phyloP scores from a whole-genome alignment of 2,113 vertebrate genomes.

The Cariama cristata region DNA sequence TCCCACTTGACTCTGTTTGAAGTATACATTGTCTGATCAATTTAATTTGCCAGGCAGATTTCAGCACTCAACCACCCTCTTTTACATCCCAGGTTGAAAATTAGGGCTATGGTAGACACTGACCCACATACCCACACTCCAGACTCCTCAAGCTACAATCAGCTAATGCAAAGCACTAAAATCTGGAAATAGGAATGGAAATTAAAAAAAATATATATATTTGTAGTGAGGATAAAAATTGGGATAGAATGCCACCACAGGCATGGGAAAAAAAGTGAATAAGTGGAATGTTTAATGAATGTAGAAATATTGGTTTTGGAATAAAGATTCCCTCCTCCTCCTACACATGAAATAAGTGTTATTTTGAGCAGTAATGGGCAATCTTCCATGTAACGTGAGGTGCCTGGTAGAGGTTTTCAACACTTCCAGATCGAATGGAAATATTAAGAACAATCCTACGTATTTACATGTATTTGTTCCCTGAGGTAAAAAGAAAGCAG shows the following conservation, averaged over 20 bases:
- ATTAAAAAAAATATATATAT: not conserved
- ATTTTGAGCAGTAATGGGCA: constrained; percentile 49
- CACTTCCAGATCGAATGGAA: constrained; percentile 50
- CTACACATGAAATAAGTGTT: constrained; percentile 55
- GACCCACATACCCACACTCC: not conserved
- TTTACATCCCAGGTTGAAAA: constrained; percentile 17
- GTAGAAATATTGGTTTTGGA: constrained; percentile 71
- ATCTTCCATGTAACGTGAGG: constrained; percentile 36
- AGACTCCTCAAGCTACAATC: constrained; percentile 18
- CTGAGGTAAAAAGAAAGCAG: not conserved
- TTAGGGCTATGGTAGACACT: not conserved
- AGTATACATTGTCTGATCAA: constrained; percentile 47
- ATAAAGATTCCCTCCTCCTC: constrained; percentile 62
- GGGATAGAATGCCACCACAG: constrained; percentile 22
- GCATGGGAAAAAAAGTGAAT: constrained; percentile 20
- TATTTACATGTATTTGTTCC: constrained; percentile 6
- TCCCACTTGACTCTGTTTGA: constrained; percentile 57
- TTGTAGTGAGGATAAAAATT: constrained; percentile 31
- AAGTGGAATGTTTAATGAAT: constrained; percentile 57
- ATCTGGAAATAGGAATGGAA: constrained; percentile 51
- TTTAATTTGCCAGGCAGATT: constrained; percentile 63
- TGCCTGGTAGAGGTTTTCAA: constrained; percentile 50
- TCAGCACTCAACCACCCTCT: not conserved
- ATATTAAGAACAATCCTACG: not conserved
- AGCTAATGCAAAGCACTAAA: not conserved